Base-by-base conservation (phyloP, 2,888 invertebrate species). In the Melolontha melolontha region DNA sequence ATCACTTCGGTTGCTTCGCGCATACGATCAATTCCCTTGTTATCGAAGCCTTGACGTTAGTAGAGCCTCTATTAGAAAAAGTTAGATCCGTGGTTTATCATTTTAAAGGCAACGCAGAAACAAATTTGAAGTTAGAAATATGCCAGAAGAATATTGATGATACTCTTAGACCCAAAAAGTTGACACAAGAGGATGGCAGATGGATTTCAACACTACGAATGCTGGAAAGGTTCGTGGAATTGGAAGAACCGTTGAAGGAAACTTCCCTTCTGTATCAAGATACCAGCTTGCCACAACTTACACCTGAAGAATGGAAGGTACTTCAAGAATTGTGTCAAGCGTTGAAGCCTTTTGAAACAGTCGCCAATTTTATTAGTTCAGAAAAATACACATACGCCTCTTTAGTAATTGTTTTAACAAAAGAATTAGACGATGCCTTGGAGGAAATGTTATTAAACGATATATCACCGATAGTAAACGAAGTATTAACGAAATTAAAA, bases 281-380 rank as follows among this genome's bases (percentile, higher is more conserved):
- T 12, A 52, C 17, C n/a, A 47, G 54, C 44, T 14, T 65, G 10
- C 44, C 70, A 7, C 57, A 63, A 65, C 12, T 72, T 22, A 59
- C 22, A 14, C 1, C 40, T 1, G 66, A 69, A 0, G 71, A 73
- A 22, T 73, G 72, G 72, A 12, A 14, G 12, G 59, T 69, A 41
- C 14, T 70, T 17, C 69, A 67, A 44, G 70, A 72, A 52, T 51
- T 72, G 29, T 57, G 41, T 12, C 57, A 34, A 52, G 68, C 71
- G 39, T 66, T 73, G 44, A 62, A 64, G 8, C 73, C 71, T 7
- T 70, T 73, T 59, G 72, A 73, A 57, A 64, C 69, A 29, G 70
- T 68, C 4, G 70, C 69, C 0, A 16, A 52, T 14, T 50, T 64
- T 12, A 68, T 73, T 5, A 71, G 72, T 63, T 70, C 69, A n/a